These are phyloP conservation scores for Thryonomys swinderianus DNA, from an alignment of 2,113 vertebrate species.

Conservation along the genomic window DNA sequence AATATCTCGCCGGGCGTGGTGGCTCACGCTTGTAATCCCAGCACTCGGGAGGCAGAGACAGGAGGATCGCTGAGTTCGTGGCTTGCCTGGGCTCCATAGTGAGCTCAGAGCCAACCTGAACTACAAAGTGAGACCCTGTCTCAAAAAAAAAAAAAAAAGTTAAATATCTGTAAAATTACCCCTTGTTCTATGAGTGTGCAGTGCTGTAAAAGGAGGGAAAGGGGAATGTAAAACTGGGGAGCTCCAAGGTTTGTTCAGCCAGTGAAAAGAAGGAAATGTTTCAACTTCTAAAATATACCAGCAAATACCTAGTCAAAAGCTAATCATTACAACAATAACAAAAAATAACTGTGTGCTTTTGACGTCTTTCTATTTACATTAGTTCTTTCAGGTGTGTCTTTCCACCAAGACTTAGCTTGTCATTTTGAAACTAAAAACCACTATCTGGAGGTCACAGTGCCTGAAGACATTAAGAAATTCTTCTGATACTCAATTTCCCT, in stretches of 20 bases:
- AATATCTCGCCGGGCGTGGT: too few species aligned
- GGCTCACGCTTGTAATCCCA: too few species aligned
- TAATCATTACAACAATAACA: background rate
- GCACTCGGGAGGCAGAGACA: too few species aligned
- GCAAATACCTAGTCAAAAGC: constrained; percentile 29
- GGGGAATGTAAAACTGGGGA: background rate
- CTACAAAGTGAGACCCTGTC: too few species aligned
- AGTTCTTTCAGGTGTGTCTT: constrained; percentile 51
- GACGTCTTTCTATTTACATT: constrained; percentile 59
- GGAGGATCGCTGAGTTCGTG: too few species aligned
- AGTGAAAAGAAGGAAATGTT: background rate
- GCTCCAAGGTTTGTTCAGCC: background rate
- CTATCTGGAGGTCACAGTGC: constrained; percentile 46
- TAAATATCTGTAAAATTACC: background rate
- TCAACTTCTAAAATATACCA: constrained; percentile 32
- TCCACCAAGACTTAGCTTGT: constrained; percentile 59
- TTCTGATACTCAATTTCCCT: constrained; percentile 64
- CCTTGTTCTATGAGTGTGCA: background rate
- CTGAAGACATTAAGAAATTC: constrained; percentile 44
- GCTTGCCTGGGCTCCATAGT: too few species aligned
- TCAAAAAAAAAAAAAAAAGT: too few species aligned
- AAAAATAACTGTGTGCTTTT: background rate
- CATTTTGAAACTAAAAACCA: constrained; percentile 60
- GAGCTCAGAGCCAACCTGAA: too few species aligned
- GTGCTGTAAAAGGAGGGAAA: background rate